Percentiles rank a stretch among this genome's conserved stretches.
phyloP scores from a whole-genome alignment of 2,797 vertebrate species.

The Philypnodon macrostomus region DNA sequence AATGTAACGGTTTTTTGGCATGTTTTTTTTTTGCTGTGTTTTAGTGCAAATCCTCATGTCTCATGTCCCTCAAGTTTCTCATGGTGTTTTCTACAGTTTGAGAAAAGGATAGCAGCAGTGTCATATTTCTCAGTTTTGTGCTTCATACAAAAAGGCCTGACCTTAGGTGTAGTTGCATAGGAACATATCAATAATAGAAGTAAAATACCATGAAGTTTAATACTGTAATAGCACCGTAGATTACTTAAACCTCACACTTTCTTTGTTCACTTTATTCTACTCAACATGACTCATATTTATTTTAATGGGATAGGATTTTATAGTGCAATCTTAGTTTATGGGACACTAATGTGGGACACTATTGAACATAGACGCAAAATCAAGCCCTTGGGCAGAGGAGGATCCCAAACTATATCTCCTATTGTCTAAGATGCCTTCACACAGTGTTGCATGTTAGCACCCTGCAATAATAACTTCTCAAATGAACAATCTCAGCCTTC shows the following conservation, averaged over 20 bases:
- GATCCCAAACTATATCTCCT: conserved; percentile 12
- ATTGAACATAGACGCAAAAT: neutral
- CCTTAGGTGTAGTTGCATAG: conserved; percentile 31
- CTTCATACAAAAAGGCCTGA: conserved; percentile 14
- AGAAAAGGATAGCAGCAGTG: conserved; percentile 26
- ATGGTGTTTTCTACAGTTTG: conserved; percentile 37
- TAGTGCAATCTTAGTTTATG: too few relatives aligned
- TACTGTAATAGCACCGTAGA: conserved; percentile 1
- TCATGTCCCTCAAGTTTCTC: conserved; percentile 31
- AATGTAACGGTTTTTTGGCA: too few relatives aligned
- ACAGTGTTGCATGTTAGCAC: conserved; percentile 19
- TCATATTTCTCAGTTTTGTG: conserved; percentile 47
- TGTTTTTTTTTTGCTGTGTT: conserved; percentile 3
- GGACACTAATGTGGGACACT: neutral
- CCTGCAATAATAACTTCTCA: conserved; percentile 20
- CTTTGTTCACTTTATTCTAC: conserved; percentile 18
- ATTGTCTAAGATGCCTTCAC: conserved; percentile 34
- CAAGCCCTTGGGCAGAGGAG: conserved; percentile 25
- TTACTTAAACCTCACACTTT: conserved; percentile 7
- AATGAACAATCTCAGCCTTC: conserved; percentile 17
- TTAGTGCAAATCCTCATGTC: conserved; percentile 28
- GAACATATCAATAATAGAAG: conserved; percentile 11
- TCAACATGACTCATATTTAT: conserved; percentile 3
- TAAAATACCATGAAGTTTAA: conserved; percentile 11
- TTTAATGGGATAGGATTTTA: conserved; percentile 3